A percentile compares a stretch with the other conserved stretches of the same genome.
phyloP scores from a whole-genome alignment of 1,140 invertebrate species.

The Mizuhopecten yessoensis region DNA sequence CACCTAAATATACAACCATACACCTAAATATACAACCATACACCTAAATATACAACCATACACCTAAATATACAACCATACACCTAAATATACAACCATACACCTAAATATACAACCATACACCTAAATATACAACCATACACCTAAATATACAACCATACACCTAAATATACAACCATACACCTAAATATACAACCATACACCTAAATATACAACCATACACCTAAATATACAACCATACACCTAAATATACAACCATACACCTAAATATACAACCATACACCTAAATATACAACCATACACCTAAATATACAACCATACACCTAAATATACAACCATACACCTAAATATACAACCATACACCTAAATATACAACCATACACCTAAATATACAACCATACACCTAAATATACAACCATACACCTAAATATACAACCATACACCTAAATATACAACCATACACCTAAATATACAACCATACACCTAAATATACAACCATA shows the following conservation, averaged over 20 bases:
- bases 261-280: not conserved
- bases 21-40: not conserved
- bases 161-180: not conserved
- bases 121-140: not conserved
- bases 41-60: not conserved
- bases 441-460: conserved; percentile 85
- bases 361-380: conserved; percentile 85
- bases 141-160: not conserved
- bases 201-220: not conserved
- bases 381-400: conserved; percentile 85
- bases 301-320: conserved; percentile 76
- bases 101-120: not conserved
- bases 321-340: conserved; percentile 85
- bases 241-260: not conserved
- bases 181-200: not conserved
- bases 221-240: not conserved
- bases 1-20: not conserved
- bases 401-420: conserved; percentile 85
- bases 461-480: conserved; percentile 85
- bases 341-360: conserved; percentile 85
- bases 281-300: not conserved
- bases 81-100: not conserved
- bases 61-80: not conserved
- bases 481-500: conserved; percentile 85
- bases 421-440: conserved; percentile 85